Conservation (phyloP, 2,113 vertebrate species). For the Cervus canadensis region DNA sequence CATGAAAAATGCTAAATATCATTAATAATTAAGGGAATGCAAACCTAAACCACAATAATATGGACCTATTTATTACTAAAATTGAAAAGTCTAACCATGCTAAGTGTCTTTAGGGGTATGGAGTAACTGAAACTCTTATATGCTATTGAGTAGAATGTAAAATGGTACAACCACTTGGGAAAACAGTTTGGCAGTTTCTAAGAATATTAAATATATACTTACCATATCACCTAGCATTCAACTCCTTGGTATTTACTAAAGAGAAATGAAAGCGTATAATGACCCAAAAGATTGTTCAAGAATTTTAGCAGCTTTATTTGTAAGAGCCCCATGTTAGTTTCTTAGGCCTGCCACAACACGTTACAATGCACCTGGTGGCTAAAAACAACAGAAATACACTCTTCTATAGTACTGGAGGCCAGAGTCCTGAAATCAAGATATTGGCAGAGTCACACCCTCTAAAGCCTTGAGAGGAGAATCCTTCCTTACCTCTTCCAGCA, state of each 20-base stretch:
- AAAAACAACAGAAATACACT: background rate
- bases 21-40: background rate
- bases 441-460: background rate
- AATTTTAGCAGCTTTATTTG: background rate
- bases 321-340: background rate
- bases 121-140: background rate
- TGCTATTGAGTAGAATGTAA: background rate
- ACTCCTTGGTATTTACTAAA: background rate
- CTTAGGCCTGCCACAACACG: background rate
- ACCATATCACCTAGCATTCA: background rate
- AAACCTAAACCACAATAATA: background rate
- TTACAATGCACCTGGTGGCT: background rate
- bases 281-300: background rate
- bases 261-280: background rate
- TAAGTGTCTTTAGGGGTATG: background rate
- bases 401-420: background rate
- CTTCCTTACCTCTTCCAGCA: background rate
- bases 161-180: background rate
- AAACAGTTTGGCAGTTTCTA: background rate
- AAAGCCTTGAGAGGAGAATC: background rate
- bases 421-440: background rate
- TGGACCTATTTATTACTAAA: background rate
- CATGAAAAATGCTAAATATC: background rate
- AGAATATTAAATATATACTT: background rate
- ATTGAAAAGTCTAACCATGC: background rate